Base-by-base conservation (phyloP, 2,888 invertebrate genomes). In the Philereme transversata region DNA sequence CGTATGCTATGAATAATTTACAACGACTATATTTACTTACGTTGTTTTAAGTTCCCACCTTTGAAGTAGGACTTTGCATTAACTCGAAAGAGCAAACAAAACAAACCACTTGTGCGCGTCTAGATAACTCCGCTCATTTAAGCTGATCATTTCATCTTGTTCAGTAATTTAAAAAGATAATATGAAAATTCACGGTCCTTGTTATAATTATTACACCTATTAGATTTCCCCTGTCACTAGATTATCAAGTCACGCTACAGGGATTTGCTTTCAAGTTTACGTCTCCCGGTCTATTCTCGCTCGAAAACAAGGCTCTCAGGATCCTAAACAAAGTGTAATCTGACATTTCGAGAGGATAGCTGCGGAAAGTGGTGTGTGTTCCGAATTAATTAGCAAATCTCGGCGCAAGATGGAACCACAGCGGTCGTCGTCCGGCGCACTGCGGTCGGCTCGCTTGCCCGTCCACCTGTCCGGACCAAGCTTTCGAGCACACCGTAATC, bases 311-410 rank as follows among this genome's bases (percentile, higher is more conserved):
- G 53, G 57, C 51, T 63, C 51, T 49, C 57, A 49, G 65, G 61
- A 57, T 65, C 54, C 57, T 58, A 66, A 54, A 64, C 64, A 57
- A 63, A 62, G 45, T 49, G 46, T 53, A 53, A 58, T 58, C 58
- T 59, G 58, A 62, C 59, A 57, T 65, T 63, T 65, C 59, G 69
- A 68, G 67, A 72, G 68, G 67, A 62, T 70, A 64, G 68, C 69
- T 74, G 68, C 64, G 65, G 71, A 70, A 76, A 73, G 71, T 71
- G 70, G 74, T 73, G 73, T 72, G 77, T 74, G 76, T 79, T 80
- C 70, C 72, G 81, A 86, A 84, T 86, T 87, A 85, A 86, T 86
- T 85, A 85, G 83, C 77, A 73, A 84, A 84, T 83, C 82, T 78
- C 77, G 72, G 75, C 72, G 75, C 74, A 76, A 77, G 72, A 75